phyloP scores from a whole-genome alignment of 2,888 invertebrate genomes.

The Mechanitis messenoides region DNA sequence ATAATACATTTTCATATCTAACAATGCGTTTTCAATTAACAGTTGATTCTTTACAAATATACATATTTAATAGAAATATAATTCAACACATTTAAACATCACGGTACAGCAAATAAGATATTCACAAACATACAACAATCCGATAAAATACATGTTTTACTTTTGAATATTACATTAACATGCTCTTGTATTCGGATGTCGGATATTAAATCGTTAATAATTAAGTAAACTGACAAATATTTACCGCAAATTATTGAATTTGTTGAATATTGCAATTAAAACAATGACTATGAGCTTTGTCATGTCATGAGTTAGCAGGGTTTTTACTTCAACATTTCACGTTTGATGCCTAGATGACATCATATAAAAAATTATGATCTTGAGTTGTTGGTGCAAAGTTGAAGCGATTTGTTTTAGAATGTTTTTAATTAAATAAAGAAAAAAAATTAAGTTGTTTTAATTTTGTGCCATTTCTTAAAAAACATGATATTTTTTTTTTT shows the following conservation, averaged over 20 bases:
- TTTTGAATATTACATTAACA: slow-evolving; percentile 14
- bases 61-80: neutral
- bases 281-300: slow-evolving; percentile 35
- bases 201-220: slow-evolving; percentile 32
- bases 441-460: too few relatives aligned
- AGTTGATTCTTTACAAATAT: neutral
- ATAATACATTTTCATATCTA: neutral
- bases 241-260: slow-evolving; percentile 17
- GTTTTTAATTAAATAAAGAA: too few relatives aligned
- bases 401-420: slow-evolving; percentile 8
- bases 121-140: slow-evolving; percentile 3
- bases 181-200: slow-evolving; percentile 23
- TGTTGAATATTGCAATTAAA: slow-evolving; percentile 32
- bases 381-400: slow-evolving; percentile 7
- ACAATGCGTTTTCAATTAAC: neutral
- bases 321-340: slow-evolving; percentile 38
- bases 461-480: too few relatives aligned
- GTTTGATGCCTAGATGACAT: slow-evolving; percentile 29
- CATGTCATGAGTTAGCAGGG: slow-evolving; percentile 33
- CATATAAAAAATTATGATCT: slow-evolving; percentile 21
- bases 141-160: slow-evolving; percentile 11
- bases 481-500: too few relatives aligned
- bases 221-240: slow-evolving; percentile 23
- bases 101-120: neutral
- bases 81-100: neutral